A percentile compares a stretch with the other conserved stretches of the same genome.
These are phyloP conservation scores for Phyllostomus hastatus DNA, from an alignment of 2,113 vertebrate genomes.

Conservation along the genomic window DNA sequence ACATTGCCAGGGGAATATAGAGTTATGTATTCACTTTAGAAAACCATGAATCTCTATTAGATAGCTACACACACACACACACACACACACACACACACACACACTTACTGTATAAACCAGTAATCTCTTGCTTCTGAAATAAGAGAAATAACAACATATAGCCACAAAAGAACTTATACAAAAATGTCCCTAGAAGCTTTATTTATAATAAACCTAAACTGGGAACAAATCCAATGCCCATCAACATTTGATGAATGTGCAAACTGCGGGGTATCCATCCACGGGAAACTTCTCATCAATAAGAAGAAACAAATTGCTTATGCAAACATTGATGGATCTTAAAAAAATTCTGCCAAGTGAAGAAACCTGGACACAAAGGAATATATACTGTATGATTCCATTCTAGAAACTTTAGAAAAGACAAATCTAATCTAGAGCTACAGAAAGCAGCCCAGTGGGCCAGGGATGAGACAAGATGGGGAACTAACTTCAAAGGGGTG, in stretches of 20 bases:
- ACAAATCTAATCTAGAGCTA: not conserved
- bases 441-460: not conserved
- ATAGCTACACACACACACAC: not conserved
- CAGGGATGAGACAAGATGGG: not conserved
- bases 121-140: not conserved
- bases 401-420: not conserved
- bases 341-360: not conserved
- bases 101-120: not conserved
- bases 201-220: no score
- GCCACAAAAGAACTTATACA: no score
- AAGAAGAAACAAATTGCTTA: not conserved
- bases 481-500: not conserved
- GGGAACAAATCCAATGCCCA: no score
- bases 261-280: not conserved
- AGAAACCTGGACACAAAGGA: not conserved
- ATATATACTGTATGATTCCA: not conserved
- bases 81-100: not conserved
- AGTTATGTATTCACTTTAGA: not conserved
- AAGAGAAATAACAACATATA: not conserved
- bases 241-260: not conserved
- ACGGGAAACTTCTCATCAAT: not conserved
- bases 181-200: no score
- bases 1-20: not conserved
- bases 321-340: not conserved
- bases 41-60: not conserved